Base-by-base conservation (phyloP, 1,140 invertebrate genomes). In the Drosophila busckii region DNA sequence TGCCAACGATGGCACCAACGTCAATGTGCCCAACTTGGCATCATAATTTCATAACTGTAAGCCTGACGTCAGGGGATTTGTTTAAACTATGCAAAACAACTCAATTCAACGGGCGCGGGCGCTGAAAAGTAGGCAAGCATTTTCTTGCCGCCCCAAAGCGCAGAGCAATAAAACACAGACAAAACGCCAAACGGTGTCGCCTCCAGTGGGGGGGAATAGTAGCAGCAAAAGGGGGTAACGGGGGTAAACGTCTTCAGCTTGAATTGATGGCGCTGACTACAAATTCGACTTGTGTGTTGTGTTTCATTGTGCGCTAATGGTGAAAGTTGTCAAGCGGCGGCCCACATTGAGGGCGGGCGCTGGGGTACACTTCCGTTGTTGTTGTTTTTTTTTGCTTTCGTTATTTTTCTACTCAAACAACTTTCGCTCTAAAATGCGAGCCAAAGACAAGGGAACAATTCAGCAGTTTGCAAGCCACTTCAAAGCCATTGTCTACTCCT, bases 51-150 rank as follows among this genome's bases (percentile, higher is more conserved):
- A 78, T 78, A 78, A 82, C 70, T 73, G 40, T 67, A 32, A 35
- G 29, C 12, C 56, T 58, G 49, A 54, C 68, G 60, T 66, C 52
- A 62, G 42, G 41, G 45, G 52, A 66, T 58, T 62, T 53, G 52
- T 73, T 73, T 68, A 78, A 78, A 78, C 73, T 80, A 78, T 80
- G 75, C 75, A 73, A 78, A 78, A 65, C 71, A 68, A 78, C 68
- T 68, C 58, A 61, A 82, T 82, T 59, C 59, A 58, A 25, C 42
- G 63, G 49, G 61, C 68, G 49, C 40, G 44, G 35, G 22, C 50
- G 73, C 67, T 64, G 63, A 37, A 64, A 68, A 78, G 73, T 71
- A 76, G 68, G 37, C 75, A 73, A 68, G 62, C 28, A 70, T 70
- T 78, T 56, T 56, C 63, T 63, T 60, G 58, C 67, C 48, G 38